Conservation (phyloP, 2,888 invertebrate genomes). For the Drosophila maculinotata region DNA sequence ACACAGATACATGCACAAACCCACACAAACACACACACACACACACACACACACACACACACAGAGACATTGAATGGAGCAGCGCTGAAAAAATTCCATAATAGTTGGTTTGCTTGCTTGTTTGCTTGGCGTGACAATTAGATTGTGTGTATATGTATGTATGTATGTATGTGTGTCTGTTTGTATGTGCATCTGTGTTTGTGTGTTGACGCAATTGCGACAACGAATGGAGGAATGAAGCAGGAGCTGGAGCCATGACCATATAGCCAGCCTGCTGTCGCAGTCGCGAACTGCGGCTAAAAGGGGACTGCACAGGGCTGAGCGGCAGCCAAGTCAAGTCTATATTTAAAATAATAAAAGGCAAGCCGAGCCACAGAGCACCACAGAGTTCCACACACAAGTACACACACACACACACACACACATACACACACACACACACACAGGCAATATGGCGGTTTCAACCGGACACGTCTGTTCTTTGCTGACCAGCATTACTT, state of each 20-base stretch:
- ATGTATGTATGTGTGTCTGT: constrained; percentile 18
- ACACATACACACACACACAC: constrained; percentile 8
- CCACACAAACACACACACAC: constrained; percentile 5
- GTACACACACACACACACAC: constrained; percentile 5
- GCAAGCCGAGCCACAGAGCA: constrained; percentile 63
- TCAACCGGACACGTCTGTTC: constrained; percentile 48
- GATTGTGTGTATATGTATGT: constrained; percentile 51
- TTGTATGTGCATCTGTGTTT: constrained; percentile 22
- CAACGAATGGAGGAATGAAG: constrained; percentile 51
- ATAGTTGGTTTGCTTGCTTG: constrained; percentile 63
- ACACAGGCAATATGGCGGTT: constrained; percentile 36
- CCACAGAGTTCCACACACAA: constrained; percentile 20
- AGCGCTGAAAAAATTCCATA: constrained; percentile 72
- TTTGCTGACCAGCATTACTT: constrained; percentile 33
- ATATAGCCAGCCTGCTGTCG: constrained; percentile 33
- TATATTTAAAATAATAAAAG: constrained; percentile 80
- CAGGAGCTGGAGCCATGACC: constrained; percentile 39
- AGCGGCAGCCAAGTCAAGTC: constrained; percentile 57
- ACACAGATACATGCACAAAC: constrained; percentile 22
- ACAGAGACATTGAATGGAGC: constrained; percentile 23
- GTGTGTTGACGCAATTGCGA: constrained; percentile 76
- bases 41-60: constrained; percentile 14
- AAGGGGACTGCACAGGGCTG: not conserved
- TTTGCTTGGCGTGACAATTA: constrained; percentile 80
- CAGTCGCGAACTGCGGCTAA: constrained; percentile 17